These are phyloP conservation scores for Aelia acuminata DNA, from an alignment of 2,888 invertebrate genomes.

Conservation along the genomic window DNA sequence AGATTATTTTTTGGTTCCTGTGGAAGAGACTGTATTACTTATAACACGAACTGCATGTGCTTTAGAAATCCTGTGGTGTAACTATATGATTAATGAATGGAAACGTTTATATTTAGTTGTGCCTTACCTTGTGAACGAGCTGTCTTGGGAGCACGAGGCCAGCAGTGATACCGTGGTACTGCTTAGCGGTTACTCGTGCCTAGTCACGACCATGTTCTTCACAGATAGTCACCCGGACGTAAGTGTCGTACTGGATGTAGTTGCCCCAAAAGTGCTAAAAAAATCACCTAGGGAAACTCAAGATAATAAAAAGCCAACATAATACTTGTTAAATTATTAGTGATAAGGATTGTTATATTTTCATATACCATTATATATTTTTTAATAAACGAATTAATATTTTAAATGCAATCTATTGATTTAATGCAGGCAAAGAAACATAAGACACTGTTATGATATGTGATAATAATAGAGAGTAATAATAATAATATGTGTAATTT, in stretches of 20 bases:
- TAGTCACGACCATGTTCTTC: constrained; percentile 15
- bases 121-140: not conserved
- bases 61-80: not conserved
- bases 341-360: no score
- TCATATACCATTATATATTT: no score
- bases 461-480: no score
- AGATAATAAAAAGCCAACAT: not conserved
- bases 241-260: not conserved
- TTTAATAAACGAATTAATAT: no score
- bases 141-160: not conserved
- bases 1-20: constrained; percentile 3
- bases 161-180: not conserved
- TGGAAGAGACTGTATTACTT: not conserved
- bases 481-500: no score
- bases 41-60: not conserved
- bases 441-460: no score
- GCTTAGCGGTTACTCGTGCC: not conserved
- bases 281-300: not conserved
- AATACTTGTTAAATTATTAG: no score
- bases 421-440: no score
- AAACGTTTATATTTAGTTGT: not conserved
- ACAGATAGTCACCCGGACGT: not conserved
- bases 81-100: not conserved
- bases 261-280: not conserved
- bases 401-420: no score